Conservation (phyloP, 64 coral and sea anemone genomes). For the Montipora cactus region DNA sequence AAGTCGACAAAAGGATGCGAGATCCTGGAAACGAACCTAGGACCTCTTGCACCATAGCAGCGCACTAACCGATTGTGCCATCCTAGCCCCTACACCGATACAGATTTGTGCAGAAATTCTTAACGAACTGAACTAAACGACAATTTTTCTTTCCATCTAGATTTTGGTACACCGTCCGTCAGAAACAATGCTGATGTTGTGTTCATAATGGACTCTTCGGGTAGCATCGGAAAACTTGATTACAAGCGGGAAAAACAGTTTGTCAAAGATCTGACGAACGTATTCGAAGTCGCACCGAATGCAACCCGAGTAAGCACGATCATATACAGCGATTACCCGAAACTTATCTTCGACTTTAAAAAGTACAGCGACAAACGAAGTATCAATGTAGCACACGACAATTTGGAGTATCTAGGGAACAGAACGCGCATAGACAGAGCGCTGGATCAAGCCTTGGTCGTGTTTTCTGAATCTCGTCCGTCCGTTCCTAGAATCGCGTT, state of each 20-base stretch:
- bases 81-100: too few species aligned
- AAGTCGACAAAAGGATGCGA: too few species aligned
- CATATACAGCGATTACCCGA: constrained; percentile 80
- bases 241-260: constrained; percentile 89
- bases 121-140: not conserved
- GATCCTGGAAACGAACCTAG: too few species aligned
- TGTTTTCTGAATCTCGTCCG: constrained; percentile 70
- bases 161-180: constrained; percentile 20
- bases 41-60: too few species aligned
- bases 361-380: constrained; percentile 34
- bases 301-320: constrained; percentile 76
- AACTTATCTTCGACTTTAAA: constrained; percentile 68
- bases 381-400: constrained; percentile 62
- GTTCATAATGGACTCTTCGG: constrained; percentile 91
- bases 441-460: constrained; percentile 20
- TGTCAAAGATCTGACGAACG: constrained; percentile 79
- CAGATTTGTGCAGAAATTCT: too few species aligned
- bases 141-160: not conserved
- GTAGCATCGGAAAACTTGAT: constrained; percentile 75
- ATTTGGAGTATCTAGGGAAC: constrained; percentile 64
- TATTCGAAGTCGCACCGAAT: constrained; percentile 69
- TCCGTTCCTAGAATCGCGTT: constrained; percentile 80
- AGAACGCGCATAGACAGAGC: constrained; percentile 83
- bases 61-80: too few species aligned
- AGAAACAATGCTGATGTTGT: constrained; percentile 84